A percentile compares a stretch with the other conserved stretches of the same genome.
phyloP scores from a whole-genome alignment of 2,888 invertebrate species.

The Pandemis corylana region DNA sequence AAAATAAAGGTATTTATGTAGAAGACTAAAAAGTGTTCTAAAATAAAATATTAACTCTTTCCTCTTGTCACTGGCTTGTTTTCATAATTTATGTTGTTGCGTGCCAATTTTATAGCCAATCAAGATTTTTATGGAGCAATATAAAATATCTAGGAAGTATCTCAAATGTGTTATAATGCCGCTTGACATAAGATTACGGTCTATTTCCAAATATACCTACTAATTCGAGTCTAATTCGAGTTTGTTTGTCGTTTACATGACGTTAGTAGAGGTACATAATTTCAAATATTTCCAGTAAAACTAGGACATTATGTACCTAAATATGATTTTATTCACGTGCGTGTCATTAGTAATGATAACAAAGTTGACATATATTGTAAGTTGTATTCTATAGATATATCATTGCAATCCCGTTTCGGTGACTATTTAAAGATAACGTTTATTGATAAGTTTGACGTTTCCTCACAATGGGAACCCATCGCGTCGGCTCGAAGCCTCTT shows the following conservation, averaged over 20 bases:
- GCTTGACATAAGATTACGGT: slow-evolving; percentile 1
- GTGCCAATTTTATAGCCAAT: background rate
- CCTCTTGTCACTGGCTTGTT: background rate
- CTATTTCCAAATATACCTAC: background rate
- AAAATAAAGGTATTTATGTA: background rate
- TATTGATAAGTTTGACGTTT: slow-evolving; percentile 27
- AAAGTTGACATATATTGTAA: background rate
- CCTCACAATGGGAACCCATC: slow-evolving; percentile 10
- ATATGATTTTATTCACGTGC: background rate
- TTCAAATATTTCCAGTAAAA: background rate
- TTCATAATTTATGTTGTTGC: slow-evolving; percentile 1
- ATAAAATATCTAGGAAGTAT: slow-evolving; percentile 16
- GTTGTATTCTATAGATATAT: slow-evolving; percentile 9
- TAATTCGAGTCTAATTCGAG: background rate
- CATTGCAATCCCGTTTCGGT: background rate
- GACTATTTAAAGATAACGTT: background rate
- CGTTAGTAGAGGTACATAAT: background rate
- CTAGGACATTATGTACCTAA: background rate
- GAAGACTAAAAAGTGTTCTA: background rate
- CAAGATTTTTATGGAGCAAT: background rate
- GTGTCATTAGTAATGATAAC: background rate
- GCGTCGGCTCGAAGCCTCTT: slow-evolving; percentile 19
- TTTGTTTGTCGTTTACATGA: background rate
- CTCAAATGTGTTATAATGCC: slow-evolving; percentile 3
- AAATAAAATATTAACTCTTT: slow-evolving; percentile 1